phyloP scores from a whole-genome alignment of 2,888 invertebrate species.

The Sturmia bella region DNA sequence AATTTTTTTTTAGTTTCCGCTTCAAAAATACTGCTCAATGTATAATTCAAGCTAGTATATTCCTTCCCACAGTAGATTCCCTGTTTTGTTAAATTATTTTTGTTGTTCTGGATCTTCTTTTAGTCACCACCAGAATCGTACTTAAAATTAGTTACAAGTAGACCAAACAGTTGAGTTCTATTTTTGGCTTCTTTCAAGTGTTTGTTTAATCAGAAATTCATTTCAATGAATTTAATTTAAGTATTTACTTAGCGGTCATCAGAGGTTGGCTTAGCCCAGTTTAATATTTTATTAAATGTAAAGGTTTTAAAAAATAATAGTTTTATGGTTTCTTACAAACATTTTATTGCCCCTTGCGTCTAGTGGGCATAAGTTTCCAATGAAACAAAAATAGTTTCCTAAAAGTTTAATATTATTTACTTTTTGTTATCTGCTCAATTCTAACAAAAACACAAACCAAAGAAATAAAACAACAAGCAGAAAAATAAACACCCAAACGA shows the following conservation, averaged over 20 bases:
- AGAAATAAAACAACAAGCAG: conserved; percentile 39
- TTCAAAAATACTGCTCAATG: too few species aligned
- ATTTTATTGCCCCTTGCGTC: conserved; percentile 26
- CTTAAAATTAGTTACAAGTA: too few species aligned
- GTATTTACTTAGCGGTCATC: background rate
- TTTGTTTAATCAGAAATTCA: background rate
- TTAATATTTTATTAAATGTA: conserved; percentile 18
- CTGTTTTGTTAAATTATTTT: too few species aligned
- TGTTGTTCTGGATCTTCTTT: too few species aligned
- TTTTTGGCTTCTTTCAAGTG: too few species aligned
- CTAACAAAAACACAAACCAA: conserved; percentile 33
- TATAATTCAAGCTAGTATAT: too few species aligned
- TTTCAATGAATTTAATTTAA: background rate
- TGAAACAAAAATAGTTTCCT: conserved; percentile 42
- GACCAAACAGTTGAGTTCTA: too few species aligned
- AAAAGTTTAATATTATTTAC: conserved; percentile 38
- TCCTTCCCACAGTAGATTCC: too few species aligned
- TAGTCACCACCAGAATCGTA: too few species aligned
- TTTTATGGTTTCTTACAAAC: conserved; percentile 58
- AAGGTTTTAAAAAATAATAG: conserved; percentile 47
- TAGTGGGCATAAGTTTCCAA: background rate
- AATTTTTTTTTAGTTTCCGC: too few species aligned
- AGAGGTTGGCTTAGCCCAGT: conserved; percentile 9
- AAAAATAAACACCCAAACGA: conserved; percentile 40
- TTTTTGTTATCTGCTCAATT: conserved; percentile 22